Evolutionary conservation across 2,113 vertebrate species (phyloP).

Genomic region (Okapia johnstoni): DNA sequence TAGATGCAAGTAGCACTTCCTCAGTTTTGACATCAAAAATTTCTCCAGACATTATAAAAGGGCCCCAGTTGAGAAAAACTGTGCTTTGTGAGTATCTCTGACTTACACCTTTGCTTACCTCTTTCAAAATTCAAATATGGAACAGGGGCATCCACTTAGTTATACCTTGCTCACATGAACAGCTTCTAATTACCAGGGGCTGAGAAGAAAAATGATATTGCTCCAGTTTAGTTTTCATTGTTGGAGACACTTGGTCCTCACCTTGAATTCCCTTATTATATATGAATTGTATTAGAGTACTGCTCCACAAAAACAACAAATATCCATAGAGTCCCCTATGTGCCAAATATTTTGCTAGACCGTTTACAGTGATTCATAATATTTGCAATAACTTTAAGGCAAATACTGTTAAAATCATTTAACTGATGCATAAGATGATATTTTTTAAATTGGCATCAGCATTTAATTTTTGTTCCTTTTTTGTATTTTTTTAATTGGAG

Average conservation of each 20-base stretch:
- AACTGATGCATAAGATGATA: background rate
- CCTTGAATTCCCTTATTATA: background rate
- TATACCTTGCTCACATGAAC: background rate
- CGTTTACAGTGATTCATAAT: background rate
- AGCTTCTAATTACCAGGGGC: background rate
- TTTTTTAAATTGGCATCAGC: background rate
- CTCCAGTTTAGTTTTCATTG: background rate
- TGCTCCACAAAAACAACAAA: background rate
- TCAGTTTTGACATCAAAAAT: background rate
- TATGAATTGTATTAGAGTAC: background rate
- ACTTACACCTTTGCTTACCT: background rate
- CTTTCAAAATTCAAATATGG: background rate
- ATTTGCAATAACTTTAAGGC: background rate
- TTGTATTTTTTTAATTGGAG: background rate
- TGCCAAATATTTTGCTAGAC: background rate
- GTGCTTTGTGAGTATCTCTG: background rate
- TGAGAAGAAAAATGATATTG: background rate
- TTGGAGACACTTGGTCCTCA: background rate
- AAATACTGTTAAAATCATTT: background rate
- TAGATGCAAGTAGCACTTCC: background rate
- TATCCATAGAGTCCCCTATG: background rate
- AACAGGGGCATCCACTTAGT: background rate
- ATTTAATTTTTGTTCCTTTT: background rate
- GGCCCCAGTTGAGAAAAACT: background rate
- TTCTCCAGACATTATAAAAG: background rate